Conservation (phyloP, 2,888 invertebrate species). For the Hoplodrina blanda region DNA sequence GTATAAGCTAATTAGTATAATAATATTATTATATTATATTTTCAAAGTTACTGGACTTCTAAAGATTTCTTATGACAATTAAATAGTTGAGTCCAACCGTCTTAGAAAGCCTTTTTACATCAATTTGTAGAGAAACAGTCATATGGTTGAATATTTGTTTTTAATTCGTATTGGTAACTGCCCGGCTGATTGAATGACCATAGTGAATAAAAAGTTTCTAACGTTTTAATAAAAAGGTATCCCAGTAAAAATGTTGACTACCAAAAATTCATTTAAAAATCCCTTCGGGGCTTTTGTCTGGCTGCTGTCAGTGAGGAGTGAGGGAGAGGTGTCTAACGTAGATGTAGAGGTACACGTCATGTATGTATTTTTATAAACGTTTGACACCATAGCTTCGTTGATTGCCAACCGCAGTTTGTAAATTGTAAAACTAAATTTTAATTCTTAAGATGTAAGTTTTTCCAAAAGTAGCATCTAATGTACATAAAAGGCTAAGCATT, state of each 20-base stretch:
- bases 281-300: slow-evolving; percentile 4
- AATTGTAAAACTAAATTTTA: slow-evolving; percentile 5
- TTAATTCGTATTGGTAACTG: no score
- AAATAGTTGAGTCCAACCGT: no score
- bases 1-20: no score
- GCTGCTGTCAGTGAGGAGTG: slow-evolving; percentile 7
- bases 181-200: no score
- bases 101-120: no score
- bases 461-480: neutral
- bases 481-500: no score
- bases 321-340: neutral
- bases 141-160: no score
- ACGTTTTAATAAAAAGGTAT: neutral
- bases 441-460: neutral
- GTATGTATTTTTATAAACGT: slow-evolving; percentile 3
- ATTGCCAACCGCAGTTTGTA: slow-evolving; percentile 30
- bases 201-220: neutral
- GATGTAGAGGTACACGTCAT: neutral
- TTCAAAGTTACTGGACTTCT: no score
- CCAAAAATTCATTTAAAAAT: slow-evolving; percentile 23
- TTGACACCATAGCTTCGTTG: slow-evolving; percentile 19
- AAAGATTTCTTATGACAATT: no score
- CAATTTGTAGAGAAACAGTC: no score
- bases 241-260: neutral
- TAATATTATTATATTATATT: no score